Evolutionary conservation across 2,113 vertebrate species (phyloP), one percentile per base, ranked within the genome.

Genomic region (Siniperca knerii): DNA sequence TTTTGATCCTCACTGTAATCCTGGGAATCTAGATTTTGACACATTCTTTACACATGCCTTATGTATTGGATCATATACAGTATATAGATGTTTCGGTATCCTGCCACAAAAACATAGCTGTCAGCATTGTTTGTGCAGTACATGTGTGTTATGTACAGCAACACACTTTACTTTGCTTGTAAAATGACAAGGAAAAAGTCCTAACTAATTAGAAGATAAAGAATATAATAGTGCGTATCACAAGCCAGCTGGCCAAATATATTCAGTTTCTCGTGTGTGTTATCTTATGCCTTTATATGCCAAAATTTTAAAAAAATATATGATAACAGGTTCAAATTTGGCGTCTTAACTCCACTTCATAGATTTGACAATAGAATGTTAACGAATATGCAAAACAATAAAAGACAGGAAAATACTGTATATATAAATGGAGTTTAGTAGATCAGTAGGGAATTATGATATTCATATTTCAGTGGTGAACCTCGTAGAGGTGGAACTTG

Each of bases 1-100:
- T 50, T 48, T 9, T 80, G 37, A 84, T 42, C 40, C 15, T 68
- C 15, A 46, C 54, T 78, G 33, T 66, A 42, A 67, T 58, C 9
- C 16, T 40, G 16, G 18, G 2, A 21, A 0, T 60, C 52, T 65
- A 37, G 42, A 50, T 52, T 18, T 67, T 16, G 15, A 68, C 29
- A 40, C 6, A 25, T 66, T 55, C 13, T 20, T 54, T 58, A 58
- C n/a, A 25, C 4, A 15, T 23, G 1, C 10, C 4, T 68, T 1
- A 4, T 23, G 61, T 60, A 25, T 58, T 74, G 35, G 0, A 18
- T 37, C 12, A 37, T 9, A 42, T 46, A 46, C 44, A 2, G 44
- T 10, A 13, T 37, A 18, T 20, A 57, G 0, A 58, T 77, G 12
- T 40, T 48, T 54, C 1, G 1, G 42, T 64, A 62, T n/a, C 58